phyloP scores from a whole-genome alignment of 2,797 vertebrate genomes.

The Poeciliopsis paucimaculata region DNA sequence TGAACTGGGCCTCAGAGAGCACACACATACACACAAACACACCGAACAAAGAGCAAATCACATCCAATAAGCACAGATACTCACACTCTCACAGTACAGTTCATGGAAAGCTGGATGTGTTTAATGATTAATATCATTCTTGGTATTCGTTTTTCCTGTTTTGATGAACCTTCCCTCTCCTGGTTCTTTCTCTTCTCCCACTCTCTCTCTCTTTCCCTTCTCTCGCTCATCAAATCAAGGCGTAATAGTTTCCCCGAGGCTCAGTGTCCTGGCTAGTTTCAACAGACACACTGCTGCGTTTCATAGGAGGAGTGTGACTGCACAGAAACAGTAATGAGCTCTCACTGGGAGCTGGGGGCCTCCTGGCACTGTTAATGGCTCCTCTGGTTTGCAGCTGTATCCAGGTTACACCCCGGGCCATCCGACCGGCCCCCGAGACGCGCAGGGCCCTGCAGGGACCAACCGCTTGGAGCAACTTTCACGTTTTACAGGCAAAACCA shows the following conservation, averaged over 20 bases:
- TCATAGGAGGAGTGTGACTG: constrained; percentile 77
- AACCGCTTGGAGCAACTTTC: constrained; percentile 48
- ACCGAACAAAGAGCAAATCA: constrained; percentile 65
- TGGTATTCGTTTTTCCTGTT: constrained; percentile 60
- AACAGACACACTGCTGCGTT: constrained; percentile 72
- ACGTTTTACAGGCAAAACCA: constrained; percentile 27
- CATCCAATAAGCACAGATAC: constrained; percentile 64
- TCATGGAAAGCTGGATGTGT: constrained; percentile 56
- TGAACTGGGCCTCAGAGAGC: constrained; percentile 75
- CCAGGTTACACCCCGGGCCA: constrained; percentile 76
- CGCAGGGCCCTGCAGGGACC: constrained; percentile 42
- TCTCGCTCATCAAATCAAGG: constrained; percentile 59
- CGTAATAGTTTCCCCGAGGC: constrained; percentile 76
- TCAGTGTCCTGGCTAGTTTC: constrained; percentile 74
- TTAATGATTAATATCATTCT: constrained; percentile 75
- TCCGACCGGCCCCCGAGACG: constrained; percentile 40
- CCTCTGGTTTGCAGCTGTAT: constrained; percentile 78
- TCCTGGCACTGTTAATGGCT: constrained; percentile 76
- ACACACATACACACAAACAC: constrained; percentile 41
- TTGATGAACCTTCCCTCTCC: constrained; percentile 51
- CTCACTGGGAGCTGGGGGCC: constrained; percentile 74
- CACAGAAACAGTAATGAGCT: constrained; percentile 81
- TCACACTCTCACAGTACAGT: constrained; percentile 48
- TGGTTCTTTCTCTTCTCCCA: constrained; percentile 14
- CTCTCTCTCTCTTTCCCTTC: constrained; percentile 20